Conservation (phyloP, 1,140 invertebrate genomes). For the Nephotettix cincticeps region DNA sequence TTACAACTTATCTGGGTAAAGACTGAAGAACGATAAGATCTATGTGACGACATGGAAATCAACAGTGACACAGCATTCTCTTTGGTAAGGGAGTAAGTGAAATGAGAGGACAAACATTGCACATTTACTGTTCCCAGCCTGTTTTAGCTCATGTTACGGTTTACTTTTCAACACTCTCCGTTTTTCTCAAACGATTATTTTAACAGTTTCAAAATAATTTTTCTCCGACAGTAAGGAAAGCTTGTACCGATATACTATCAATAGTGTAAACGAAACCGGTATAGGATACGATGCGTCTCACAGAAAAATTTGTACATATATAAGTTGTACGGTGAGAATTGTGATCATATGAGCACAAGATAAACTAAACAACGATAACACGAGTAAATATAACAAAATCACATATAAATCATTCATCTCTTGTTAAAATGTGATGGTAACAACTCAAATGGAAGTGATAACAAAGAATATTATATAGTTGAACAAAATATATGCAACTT, state of each 20-base stretch:
- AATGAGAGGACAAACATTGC: background rate
- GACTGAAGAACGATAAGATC: background rate
- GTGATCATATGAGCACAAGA: background rate
- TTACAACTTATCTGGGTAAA: background rate
- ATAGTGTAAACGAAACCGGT: background rate
- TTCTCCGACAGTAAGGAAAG: too few relatives aligned
- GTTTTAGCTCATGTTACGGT: background rate
- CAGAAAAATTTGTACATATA: background rate
- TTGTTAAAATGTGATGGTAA: background rate
- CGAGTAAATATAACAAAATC: slow-evolving; percentile 16
- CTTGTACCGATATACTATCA: too few relatives aligned
- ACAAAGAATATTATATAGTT: too few relatives aligned
- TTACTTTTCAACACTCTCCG: too few relatives aligned
- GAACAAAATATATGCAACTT: too few relatives aligned
- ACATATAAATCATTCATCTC: background rate
- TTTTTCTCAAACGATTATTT: too few relatives aligned
- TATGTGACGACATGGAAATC: background rate
- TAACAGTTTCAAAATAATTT: too few relatives aligned
- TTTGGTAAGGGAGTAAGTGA: slow-evolving; percentile 6
- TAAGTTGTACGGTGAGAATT: background rate
- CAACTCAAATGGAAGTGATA: background rate
- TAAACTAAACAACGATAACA: slow-evolving; percentile 20
- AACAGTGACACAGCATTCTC: background rate
- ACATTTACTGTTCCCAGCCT: slow-evolving; percentile 15
- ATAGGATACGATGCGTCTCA: background rate